These are phyloP conservation scores for Aldrovandia affinis DNA, from an alignment of 2,797 vertebrate genomes.

Conservation along the genomic window DNA sequence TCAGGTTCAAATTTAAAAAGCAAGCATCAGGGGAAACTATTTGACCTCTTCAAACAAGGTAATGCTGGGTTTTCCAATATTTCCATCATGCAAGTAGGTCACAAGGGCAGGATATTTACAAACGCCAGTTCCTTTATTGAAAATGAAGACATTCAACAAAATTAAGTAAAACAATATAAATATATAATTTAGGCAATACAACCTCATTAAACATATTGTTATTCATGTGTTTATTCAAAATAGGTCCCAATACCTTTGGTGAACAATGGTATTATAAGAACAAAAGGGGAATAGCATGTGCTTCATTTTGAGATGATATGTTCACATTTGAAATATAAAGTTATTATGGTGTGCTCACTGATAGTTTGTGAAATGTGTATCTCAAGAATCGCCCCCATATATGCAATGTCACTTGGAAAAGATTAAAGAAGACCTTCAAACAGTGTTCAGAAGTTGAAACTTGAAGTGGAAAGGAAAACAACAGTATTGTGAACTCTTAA, in stretches of 20 bases:
- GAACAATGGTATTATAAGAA: not conserved
- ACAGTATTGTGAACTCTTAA: conserved; percentile 26
- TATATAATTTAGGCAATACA: not conserved
- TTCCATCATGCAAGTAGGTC: not conserved
- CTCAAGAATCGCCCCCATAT: not conserved
- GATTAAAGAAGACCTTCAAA: conserved; percentile 47
- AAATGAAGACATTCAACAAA: too few relatives aligned
- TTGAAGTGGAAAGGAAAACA: conserved; percentile 24
- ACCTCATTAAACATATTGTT: not conserved
- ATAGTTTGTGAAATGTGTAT: conserved; percentile 26
- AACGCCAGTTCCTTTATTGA: too few relatives aligned
- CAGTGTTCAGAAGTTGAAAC: conserved; percentile 17
- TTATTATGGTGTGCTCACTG: not conserved
- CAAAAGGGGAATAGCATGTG: not conserved
- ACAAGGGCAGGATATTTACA: not conserved
- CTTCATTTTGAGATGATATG: not conserved
- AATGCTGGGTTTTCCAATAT: not conserved
- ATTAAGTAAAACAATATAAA: not conserved
- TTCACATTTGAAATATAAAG: not conserved
- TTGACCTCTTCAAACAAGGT: too few relatives aligned
- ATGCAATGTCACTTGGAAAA: conserved; percentile 37
- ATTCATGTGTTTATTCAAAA: not conserved
- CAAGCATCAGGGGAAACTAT: too few relatives aligned
- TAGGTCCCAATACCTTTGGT: not conserved
- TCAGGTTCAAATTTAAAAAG: too few relatives aligned